These are phyloP conservation scores for Anoplius nigerrimus DNA, from an alignment of 2,888 invertebrate genomes.

Conservation along the genomic window DNA sequence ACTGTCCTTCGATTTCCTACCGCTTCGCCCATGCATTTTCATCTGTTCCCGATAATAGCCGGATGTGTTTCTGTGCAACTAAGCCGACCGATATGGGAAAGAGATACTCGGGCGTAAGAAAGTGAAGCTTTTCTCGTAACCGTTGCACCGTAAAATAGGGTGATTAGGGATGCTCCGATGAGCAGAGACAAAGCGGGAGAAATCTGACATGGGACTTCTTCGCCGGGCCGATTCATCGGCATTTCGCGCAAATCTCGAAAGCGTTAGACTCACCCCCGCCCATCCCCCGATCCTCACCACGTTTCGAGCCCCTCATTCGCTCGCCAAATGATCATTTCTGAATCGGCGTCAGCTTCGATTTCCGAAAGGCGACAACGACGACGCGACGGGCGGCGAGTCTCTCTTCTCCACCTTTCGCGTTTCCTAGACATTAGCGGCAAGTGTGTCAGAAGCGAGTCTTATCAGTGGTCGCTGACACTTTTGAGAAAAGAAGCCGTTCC, in stretches of 20 bases:
- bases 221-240: slow-evolving; percentile 5
- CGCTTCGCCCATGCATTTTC: neutral
- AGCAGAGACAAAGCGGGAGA: slow-evolving; percentile 34
- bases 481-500: too few relatives aligned
- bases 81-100: neutral
- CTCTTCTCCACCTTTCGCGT: too few relatives aligned
- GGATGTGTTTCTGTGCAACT: slow-evolving; percentile 1
- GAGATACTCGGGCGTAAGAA: slow-evolving; percentile 24
- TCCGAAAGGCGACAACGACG: too few relatives aligned
- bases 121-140: slow-evolving; percentile 27
- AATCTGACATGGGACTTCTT: slow-evolving; percentile 19
- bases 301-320: too few relatives aligned
- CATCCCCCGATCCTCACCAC: too few relatives aligned
- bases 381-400: too few relatives aligned
- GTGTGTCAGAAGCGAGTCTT: too few relatives aligned
- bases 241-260: neutral
- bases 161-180: slow-evolving; percentile 35
- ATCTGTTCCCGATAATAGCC: neutral
- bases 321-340: too few relatives aligned
- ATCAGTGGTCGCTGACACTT: too few relatives aligned
- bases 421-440: too few relatives aligned
- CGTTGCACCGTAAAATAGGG: slow-evolving; percentile 25
- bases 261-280: too few relatives aligned
- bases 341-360: too few relatives aligned
- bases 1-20: neutral